Conservation (phyloP, 2,113 vertebrate species). For the Theristicus caerulescens region DNA sequence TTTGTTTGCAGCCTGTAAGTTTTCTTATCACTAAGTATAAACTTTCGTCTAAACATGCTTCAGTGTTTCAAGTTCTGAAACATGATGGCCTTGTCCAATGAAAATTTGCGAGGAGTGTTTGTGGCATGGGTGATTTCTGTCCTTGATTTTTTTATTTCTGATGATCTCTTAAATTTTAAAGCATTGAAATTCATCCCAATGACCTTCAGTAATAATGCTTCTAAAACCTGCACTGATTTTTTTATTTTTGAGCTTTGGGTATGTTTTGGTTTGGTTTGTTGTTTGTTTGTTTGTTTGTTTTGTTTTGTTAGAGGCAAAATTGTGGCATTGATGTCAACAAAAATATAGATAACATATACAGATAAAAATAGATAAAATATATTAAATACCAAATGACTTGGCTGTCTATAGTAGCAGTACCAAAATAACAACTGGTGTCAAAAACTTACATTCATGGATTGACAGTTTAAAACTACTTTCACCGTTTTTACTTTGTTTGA, state of each 20-base stretch:
- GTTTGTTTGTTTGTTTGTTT: not conserved
- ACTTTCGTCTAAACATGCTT: conserved; percentile 6
- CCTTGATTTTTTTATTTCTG: conserved; percentile 24
- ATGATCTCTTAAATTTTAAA: not conserved
- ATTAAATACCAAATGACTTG: not conserved
- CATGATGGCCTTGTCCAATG: not conserved
- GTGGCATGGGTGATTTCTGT: not conserved
- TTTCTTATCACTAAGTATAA: conserved; percentile 20
- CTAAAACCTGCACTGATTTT: not conserved
- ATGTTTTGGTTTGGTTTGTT: too few relatives aligned
- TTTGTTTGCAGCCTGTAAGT: conserved; percentile 31
- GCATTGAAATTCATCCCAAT: not conserved
- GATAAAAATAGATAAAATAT: not conserved
- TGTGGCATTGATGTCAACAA: not conserved
- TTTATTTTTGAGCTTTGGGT: not conserved
- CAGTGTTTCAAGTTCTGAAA: conserved; percentile 48
- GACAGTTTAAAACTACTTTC: not conserved
- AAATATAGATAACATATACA: not conserved
- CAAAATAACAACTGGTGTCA: not conserved
- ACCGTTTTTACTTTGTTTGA: not conserved
- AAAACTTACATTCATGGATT: not conserved
- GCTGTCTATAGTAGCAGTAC: not conserved
- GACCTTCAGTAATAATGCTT: not conserved
- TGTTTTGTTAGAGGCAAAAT: not conserved
- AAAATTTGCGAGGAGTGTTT: not conserved